Evolutionary conservation across 2,797 vertebrate species (phyloP).

Genomic region (Anguilla megastoma): DNA sequence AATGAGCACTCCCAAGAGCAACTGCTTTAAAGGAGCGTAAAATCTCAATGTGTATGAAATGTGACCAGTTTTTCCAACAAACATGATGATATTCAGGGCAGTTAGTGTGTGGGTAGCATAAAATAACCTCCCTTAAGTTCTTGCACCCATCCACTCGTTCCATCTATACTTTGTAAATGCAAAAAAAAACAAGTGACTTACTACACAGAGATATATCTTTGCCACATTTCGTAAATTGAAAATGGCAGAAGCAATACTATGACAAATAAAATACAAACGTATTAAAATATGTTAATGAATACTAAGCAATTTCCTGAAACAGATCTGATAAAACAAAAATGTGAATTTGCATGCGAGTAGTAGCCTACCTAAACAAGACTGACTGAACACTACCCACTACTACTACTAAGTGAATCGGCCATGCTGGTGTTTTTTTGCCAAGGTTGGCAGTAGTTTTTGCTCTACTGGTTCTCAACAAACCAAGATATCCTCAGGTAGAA

Average conservation of each 20-base stretch:
- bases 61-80: background rate
- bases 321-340: background rate
- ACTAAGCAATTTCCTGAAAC: background rate
- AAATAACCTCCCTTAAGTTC: background rate
- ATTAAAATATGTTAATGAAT: background rate
- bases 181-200: background rate
- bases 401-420: background rate
- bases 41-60: background rate
- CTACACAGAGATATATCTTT: no score
- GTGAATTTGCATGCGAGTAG: background rate
- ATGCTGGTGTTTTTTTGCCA: background rate
- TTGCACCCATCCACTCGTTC: no score
- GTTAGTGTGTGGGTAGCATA: background rate
- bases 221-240: no score
- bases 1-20: background rate
- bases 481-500: background rate
- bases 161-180: no score
- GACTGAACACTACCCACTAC: background rate
- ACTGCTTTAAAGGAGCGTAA: background rate
- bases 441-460: background rate
- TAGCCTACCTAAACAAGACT: background rate
- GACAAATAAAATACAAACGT: background rate
- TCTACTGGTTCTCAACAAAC: background rate
- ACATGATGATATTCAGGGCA: background rate
- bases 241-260: no score